Conservation (phyloP, 2,888 invertebrate species). For the Drosophila ustulata region DNA sequence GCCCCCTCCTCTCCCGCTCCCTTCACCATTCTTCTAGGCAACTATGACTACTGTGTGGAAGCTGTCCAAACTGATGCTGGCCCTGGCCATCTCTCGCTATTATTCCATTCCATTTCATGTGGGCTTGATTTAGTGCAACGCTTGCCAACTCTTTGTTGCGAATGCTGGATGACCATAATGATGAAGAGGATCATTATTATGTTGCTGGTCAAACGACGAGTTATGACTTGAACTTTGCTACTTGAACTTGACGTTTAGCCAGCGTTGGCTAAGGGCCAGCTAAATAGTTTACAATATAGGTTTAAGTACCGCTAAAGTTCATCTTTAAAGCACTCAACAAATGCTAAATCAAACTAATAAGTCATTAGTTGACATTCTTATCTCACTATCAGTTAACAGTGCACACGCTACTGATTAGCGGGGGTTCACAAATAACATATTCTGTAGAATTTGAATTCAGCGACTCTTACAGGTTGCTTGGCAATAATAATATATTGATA, state of each 20-base stretch:
- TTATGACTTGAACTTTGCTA: constrained; percentile 59
- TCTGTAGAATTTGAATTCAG: neutral
- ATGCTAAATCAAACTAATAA: neutral
- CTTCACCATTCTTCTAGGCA: constrained; percentile 3
- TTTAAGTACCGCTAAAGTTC: constrained; percentile 4
- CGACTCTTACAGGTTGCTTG: neutral
- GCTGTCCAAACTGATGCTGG: constrained; percentile 67
- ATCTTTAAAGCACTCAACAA: neutral
- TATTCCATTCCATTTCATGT: constrained; percentile 52
- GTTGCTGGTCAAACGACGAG: constrained; percentile 37
- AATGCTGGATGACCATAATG: constrained; percentile 41
- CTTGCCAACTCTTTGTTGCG: constrained; percentile 43
- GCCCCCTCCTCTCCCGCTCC: neutral
- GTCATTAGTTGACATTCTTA: neutral
- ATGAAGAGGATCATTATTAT: constrained; percentile 32
- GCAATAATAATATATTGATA: neutral
- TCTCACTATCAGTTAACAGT: neutral
- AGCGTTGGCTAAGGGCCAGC: constrained; percentile 29
- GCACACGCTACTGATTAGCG: neutral
- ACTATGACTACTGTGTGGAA: constrained; percentile 66
- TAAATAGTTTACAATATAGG: constrained; percentile 18
- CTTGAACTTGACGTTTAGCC: constrained; percentile 47
- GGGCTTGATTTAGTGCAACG: constrained; percentile 74
- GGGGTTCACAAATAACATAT: neutral
- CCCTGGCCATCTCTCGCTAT: constrained; percentile 43